Percentiles rank a stretch among this genome's conserved stretches.
These are phyloP conservation scores for Connochaetes taurinus DNA, from an alignment of 2,113 vertebrate genomes.

Conservation along the genomic window DNA sequence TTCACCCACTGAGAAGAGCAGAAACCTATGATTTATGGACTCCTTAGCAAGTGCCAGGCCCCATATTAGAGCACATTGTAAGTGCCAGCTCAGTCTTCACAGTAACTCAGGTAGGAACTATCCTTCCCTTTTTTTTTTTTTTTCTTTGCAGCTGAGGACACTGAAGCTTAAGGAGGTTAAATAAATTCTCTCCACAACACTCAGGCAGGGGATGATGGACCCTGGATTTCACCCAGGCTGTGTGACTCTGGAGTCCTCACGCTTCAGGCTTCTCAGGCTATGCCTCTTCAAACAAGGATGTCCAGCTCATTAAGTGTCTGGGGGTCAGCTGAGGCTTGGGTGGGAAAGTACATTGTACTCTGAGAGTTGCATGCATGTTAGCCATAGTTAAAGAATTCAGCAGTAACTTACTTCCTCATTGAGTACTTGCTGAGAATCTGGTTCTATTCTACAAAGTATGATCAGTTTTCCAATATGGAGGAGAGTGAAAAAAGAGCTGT, in stretches of 20 bases:
- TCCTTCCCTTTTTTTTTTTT: not conserved
- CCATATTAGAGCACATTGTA: not conserved
- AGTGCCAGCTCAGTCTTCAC: not conserved
- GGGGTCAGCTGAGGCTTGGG: fast-evolving
- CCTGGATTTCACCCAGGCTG: not conserved
- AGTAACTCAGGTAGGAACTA: not conserved
- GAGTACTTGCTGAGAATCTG: not conserved
- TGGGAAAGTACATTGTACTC: not conserved
- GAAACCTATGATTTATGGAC: not conserved
- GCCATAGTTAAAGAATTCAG: not conserved
- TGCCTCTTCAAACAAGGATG: not conserved
- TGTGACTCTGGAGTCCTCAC: not conserved
- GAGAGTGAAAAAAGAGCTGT: not conserved
- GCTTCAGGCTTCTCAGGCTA: not conserved
- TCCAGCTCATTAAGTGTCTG: not conserved
- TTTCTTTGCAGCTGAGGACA: not conserved
- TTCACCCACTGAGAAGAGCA: not conserved
- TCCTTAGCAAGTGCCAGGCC: not conserved
- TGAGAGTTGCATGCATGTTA: fast-evolving
- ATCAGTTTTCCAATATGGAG: not conserved
- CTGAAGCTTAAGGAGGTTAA: not conserved
- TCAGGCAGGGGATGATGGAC: not conserved
- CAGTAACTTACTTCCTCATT: not conserved
- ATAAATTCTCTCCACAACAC: not conserved
- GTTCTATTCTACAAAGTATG: not conserved